Evolutionary conservation across 1,140 invertebrate species (phyloP).

Genomic region (Orchestia grillus): DNA sequence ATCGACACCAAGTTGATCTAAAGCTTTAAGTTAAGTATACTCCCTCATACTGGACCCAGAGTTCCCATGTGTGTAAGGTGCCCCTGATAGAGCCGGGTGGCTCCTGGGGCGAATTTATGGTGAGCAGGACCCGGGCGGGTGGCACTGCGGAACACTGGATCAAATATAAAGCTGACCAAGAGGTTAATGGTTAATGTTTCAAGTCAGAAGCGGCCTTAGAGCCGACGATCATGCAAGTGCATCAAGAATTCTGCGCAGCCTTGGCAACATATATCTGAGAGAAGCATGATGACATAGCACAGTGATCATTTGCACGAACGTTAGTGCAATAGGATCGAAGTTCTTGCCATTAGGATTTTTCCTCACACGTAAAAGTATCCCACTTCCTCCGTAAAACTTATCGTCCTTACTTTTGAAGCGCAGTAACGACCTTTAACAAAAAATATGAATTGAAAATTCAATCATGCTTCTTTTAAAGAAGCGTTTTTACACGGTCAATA

Average conservation of each 20-base stretch:
- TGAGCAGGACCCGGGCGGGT: background rate
- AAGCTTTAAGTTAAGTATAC: background rate
- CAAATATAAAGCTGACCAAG: background rate
- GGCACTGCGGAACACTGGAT: background rate
- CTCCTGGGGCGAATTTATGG: background rate
- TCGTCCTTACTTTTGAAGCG: too few species aligned
- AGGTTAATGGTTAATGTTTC: background rate
- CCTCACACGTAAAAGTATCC: too few species aligned
- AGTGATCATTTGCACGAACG: background rate
- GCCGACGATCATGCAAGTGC: background rate
- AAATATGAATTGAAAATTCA: too few species aligned
- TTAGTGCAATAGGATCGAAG: too few species aligned
- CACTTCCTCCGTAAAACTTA: too few species aligned
- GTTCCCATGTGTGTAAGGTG: background rate
- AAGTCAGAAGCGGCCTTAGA: background rate
- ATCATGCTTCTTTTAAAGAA: too few species aligned
- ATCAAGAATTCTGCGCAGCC: background rate
- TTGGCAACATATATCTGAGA: background rate
- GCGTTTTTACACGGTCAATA: too few species aligned
- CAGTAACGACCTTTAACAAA: too few species aligned
- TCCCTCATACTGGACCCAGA: background rate
- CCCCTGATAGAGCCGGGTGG: background rate
- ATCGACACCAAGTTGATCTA: background rate
- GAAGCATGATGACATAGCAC: background rate
- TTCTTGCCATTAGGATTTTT: too few species aligned